Conservation (phyloP, 92 coral and sea anemone genomes). For the Phenganax subtilis region DNA sequence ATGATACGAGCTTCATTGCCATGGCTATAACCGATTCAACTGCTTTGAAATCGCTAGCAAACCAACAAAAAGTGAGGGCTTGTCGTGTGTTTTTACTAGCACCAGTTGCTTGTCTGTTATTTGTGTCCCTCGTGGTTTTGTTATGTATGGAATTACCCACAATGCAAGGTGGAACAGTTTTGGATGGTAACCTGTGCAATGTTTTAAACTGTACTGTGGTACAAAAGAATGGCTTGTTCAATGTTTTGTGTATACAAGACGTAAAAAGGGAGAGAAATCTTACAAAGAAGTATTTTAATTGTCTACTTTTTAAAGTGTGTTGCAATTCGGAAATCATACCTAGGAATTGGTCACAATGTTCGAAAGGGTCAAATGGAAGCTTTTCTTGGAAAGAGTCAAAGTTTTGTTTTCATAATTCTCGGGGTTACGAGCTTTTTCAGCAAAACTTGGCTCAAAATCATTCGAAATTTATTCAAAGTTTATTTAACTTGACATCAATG, state of each 20-base stretch:
- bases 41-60: not conserved
- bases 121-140: constrained; percentile 10
- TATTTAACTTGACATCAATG: not conserved
- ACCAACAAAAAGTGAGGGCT: constrained; percentile 13
- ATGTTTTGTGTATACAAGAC: not conserved
- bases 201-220: not conserved
- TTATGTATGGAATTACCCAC: not conserved
- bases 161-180: not conserved
- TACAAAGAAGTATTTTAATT: not conserved
- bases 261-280: not conserved
- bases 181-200: not conserved
- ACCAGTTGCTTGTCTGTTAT: constrained; percentile 3
- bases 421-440: not conserved
- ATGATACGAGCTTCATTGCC: not conserved
- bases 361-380: not conserved
- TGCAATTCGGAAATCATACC: not conserved
- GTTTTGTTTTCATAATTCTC: not conserved
- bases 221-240: not conserved
- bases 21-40: not conserved
- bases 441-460: not conserved
- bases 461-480: not conserved
- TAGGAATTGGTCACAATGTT: not conserved
- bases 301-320: not conserved
- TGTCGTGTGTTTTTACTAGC: constrained; percentile 28
- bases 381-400: not conserved